Percentiles rank a stretch among this genome's conserved stretches.
These are phyloP conservation scores for Columba livia DNA, from an alignment of 2,113 vertebrate genomes.

Conservation along the genomic window DNA sequence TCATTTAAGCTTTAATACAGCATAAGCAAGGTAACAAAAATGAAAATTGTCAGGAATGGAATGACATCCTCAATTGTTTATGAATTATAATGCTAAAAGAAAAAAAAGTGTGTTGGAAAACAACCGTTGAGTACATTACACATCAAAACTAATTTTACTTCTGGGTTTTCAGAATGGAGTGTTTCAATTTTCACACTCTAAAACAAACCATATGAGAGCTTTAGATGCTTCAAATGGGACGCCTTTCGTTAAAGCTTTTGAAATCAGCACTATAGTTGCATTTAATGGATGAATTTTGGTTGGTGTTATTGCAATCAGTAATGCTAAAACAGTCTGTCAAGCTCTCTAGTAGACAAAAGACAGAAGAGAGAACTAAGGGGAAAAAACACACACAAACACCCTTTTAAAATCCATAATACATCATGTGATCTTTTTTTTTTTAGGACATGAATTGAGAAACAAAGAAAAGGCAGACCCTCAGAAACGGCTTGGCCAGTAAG, in stretches of 20 bases:
- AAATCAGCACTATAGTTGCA: conserved; percentile 37
- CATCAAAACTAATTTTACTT: conserved; percentile 38
- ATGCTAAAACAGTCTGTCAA: conserved; percentile 56
- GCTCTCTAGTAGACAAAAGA: background rate
- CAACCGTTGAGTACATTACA: background rate
- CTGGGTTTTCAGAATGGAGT: background rate
- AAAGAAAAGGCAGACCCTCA: background rate
- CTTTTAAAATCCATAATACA: background rate
- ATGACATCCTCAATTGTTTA: background rate
- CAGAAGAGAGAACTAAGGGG: conserved; percentile 19
- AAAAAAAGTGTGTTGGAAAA: background rate
- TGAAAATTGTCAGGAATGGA: background rate
- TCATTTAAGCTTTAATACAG: background rate
- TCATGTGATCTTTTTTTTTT: background rate
- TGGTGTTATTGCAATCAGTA: conserved; percentile 48
- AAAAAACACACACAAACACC: background rate
- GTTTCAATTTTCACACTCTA: conserved; percentile 53
- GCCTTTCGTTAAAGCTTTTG: conserved; percentile 49
- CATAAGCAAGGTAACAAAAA: background rate
- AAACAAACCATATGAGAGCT: conserved; percentile 44
- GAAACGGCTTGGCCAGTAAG: background rate
- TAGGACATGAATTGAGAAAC: background rate
- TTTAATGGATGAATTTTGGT: conserved; percentile 35
- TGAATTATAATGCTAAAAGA: background rate
- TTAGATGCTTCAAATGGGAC: conserved; percentile 43